Base-by-base conservation (phyloP, 2,113 vertebrate genomes). In the Lota lota region DNA sequence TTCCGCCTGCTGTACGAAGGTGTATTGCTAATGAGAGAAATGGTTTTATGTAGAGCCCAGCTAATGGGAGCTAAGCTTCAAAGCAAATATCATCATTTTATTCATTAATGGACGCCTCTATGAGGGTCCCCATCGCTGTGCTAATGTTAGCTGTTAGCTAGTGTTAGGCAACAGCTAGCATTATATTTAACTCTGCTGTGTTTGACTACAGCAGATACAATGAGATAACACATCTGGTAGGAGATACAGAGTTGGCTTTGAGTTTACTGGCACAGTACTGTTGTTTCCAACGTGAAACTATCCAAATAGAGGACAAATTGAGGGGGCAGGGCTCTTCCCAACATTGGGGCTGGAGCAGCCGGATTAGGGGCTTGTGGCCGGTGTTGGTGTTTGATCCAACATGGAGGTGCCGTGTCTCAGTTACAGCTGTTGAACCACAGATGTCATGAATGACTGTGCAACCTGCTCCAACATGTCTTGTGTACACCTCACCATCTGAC, bases 401-500 rank as follows among this genome's bases (percentile, higher is more conserved):
- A 57, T 75, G 1, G 10, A 61, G 28, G 76, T 64, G 28, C 28
- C 7, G 28, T 33, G 70, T 83, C 75, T 76, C 65, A 20, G 62
- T 1, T 58, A 73, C 72, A 79, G 40, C 40, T 15, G 61, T 65
- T 18, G 50, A 72, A 79, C 77, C 75, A 65, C 66, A 6, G 53
- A 61, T 74, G 40, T 47, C 63, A 73, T 59, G 68, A 28, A 79
- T 78, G 81, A 78, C 71, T 61, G 73, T 77, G 40, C 40, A 6
- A 47, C 83, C 81, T 66, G 76, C 76, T 73, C 72, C 67, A 79
- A 75, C 10, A 14, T 47, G 40, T 47, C 40, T 33, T 33, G 53
- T 69, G 70, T 72, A 60, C 47, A 54, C 64, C 21, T 72, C 70
- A 24, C 78, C 74, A 73, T 72, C 79, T 85, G 85, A 86, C 77